A percentile compares a stretch with the other conserved stretches of the same genome.
Evolutionary conservation across 2,797 vertebrate species (phyloP).

Genomic region (Phalloptychus januarius): DNA sequence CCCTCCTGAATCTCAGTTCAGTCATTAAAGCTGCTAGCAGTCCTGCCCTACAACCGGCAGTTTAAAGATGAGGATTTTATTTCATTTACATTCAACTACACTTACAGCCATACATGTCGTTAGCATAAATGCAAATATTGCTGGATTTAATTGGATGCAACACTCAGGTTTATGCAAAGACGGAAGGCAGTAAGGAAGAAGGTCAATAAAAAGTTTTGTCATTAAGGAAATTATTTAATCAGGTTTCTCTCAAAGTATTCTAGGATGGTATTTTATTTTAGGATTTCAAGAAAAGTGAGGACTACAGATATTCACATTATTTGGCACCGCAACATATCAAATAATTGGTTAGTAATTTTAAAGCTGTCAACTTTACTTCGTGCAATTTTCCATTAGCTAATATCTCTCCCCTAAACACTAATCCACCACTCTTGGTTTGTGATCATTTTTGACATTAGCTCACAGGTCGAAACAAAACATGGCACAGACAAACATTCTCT

Average conservation of each 20-base stretch:
- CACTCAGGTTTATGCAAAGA: background rate
- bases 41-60: constrained; percentile 18
- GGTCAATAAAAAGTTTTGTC: background rate
- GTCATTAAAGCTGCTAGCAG: constrained; percentile 20
- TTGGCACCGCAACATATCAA: background rate
- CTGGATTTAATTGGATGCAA: background rate
- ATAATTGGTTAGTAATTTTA: background rate
- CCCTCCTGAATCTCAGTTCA: constrained; percentile 27
- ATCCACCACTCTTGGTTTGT: background rate
- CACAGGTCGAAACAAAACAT: background rate
- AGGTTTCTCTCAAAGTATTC: background rate
- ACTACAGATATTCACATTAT: background rate
- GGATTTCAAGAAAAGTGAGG: background rate
- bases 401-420: background rate
- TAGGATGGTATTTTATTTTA: background rate
- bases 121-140: background rate
- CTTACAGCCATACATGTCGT: constrained; percentile 2
- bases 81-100: constrained; percentile 20
- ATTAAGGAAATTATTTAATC: background rate
- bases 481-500: background rate
- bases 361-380: background rate
- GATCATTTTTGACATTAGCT: background rate
- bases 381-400: background rate
- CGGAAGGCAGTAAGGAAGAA: background rate
- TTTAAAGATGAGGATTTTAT: constrained; percentile 22